Percentiles rank a stretch among this genome's conserved stretches.
These are phyloP conservation scores for Dryoscopus gambensis DNA, from an alignment of 2,113 vertebrate genomes.

Conservation along the genomic window DNA sequence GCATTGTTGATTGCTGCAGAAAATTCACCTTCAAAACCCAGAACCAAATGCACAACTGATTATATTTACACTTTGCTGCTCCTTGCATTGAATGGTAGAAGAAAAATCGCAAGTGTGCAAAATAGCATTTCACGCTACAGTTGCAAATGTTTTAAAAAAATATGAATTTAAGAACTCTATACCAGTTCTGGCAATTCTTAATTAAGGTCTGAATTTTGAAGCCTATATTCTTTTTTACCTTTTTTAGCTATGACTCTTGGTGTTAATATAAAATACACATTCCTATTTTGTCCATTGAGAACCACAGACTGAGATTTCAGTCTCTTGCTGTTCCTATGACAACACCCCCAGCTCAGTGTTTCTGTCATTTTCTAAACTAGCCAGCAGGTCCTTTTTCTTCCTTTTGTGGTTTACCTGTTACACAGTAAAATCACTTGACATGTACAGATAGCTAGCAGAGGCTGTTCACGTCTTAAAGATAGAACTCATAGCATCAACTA, in stretches of 20 bases:
- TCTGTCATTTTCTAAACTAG: background rate
- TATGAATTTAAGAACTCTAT: background rate
- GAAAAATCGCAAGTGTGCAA: background rate
- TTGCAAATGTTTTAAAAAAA: background rate
- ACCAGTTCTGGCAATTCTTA: background rate
- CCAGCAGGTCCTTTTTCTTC: background rate
- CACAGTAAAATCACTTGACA: background rate
- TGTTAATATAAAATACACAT: background rate
- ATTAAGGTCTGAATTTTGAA: background rate
- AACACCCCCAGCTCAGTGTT: background rate
- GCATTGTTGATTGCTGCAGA: background rate
- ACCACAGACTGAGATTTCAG: background rate
- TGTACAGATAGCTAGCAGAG: background rate
- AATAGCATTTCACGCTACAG: background rate
- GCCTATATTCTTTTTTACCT: background rate
- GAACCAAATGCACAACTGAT: background rate
- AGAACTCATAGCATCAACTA: background rate
- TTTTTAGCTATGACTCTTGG: background rate
- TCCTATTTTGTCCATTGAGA: background rate
- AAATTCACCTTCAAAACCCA: background rate
- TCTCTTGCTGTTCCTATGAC: slow-evolving; percentile 39
- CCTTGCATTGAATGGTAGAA: background rate
- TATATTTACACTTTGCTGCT: background rate
- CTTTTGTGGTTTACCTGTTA: background rate
- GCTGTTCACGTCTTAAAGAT: background rate